Base-by-base conservation (phyloP, 1,140 invertebrate genomes). In the Coptotermes formosanus region DNA sequence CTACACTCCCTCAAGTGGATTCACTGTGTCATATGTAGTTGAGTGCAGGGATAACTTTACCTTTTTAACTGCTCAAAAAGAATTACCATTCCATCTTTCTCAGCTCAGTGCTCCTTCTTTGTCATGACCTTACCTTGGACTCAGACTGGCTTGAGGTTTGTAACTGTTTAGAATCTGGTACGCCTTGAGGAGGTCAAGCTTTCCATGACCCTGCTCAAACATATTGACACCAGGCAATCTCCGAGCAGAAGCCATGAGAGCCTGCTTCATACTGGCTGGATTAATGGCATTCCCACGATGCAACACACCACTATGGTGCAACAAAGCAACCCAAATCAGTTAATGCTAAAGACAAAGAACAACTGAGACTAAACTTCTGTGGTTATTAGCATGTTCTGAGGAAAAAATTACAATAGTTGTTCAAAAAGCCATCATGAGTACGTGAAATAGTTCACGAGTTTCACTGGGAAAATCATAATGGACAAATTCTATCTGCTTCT, bases 201-300 rank as follows among this genome's bases (percentile, higher is more conserved):
- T 98, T 86, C 98, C 98, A 89, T 96, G 96, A 6, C 98, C 98
- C 92, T 99, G 98, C 90, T 99, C 98, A 92, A 99, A 99, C 96
- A 99, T 99, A 89, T 97, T 97, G 55, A 97, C 95, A 43, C 95
- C 95, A 3, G 96, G 94, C 55, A 99, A 91, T 82, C 97, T 92
- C 75, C 95, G 91, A 0, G 98, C 97, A 0, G 97, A 98, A 82
- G 95, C 95, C 91, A 98, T 95, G 9, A 99, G 91, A 4, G 97
- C 96, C 91, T 99, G 98, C 90, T 99, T 99, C 92, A 99, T 97
- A 69, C 97, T 97, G 0, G 97, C 97, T 11, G 98, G 97, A 89
- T 97, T 98, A 82, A 98, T 95, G 52, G 96, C 90, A 88, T 94
- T 89, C 81, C 89, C 89, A 83, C 88, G 86, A 85, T 89, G 89